A percentile compares a stretch with the other conserved stretches of the same genome.
Conservation (phyloP, 2,797 vertebrate genomes). For the Bovichtus diacanthus region DNA sequence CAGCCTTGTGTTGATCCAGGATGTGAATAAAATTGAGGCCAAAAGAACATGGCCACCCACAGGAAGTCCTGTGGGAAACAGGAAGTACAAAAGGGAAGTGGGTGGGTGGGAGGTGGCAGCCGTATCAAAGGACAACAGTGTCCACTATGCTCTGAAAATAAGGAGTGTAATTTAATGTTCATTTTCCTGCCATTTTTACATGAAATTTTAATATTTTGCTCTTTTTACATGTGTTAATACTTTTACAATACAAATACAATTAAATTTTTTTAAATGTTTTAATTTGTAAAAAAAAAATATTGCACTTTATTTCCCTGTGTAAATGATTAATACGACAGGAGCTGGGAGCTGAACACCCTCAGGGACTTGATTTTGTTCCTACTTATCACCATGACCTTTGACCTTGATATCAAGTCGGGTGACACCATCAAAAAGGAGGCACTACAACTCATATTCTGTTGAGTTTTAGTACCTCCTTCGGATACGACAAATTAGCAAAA, state of each 20-base stretch:
- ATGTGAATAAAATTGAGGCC: slow-evolving; percentile 49
- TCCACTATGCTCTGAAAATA: neutral
- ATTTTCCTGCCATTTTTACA: too few relatives aligned
- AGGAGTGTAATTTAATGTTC: too few relatives aligned
- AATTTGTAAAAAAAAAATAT: too few relatives aligned
- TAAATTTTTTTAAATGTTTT: too few relatives aligned
- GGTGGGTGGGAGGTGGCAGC: slow-evolving; percentile 16
- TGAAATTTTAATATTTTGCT: too few relatives aligned
- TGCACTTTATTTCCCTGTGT: too few relatives aligned
- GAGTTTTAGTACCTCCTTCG: neutral
- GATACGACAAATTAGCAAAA: neutral
- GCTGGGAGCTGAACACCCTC: too few relatives aligned
- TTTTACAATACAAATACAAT: too few relatives aligned
- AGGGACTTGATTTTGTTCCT: neutral
- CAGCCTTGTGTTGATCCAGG: slow-evolving; percentile 33
- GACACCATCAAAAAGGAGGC: slow-evolving; percentile 20
- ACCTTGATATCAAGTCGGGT: neutral
- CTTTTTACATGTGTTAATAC: too few relatives aligned
- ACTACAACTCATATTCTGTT: neutral
- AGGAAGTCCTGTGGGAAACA: slow-evolving; percentile 72
- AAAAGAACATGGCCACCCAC: slow-evolving; percentile 45
- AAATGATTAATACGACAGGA: too few relatives aligned
- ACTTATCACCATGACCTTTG: neutral
- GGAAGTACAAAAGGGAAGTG: slow-evolving; percentile 66
- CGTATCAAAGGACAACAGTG: slow-evolving; percentile 26